A percentile compares a stretch with the other conserved stretches of the same genome.
Evolutionary conservation across 2,888 invertebrate species (phyloP).

Genomic region (Zygaena filipendulae): DNA sequence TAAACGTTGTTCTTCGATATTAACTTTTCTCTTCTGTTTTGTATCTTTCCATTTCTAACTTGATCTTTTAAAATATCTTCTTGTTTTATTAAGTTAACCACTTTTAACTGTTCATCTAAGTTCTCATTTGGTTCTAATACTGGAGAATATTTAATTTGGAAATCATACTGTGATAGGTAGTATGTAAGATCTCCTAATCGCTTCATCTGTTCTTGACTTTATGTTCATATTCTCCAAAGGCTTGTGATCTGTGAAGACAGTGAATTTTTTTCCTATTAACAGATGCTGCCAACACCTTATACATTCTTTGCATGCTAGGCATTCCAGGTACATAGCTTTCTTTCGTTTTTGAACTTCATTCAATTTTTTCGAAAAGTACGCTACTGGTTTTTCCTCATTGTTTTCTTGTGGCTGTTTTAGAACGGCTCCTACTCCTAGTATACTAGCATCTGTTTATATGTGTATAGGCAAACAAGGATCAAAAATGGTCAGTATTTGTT

Average conservation of each 20-base stretch:
- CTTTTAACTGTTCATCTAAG: constrained; percentile 12
- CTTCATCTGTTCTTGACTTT: constrained; percentile 19
- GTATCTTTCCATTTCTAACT: constrained; percentile 12
- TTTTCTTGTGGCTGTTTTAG: constrained; percentile 16
- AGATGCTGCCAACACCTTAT: constrained; percentile 10
- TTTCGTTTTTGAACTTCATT: too few relatives aligned
- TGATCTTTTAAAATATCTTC: constrained; percentile 12
- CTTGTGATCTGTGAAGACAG: constrained; percentile 15
- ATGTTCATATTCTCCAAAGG: constrained; percentile 19
- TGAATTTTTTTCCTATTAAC: constrained; percentile 11
- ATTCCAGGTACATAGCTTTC: constrained; percentile 11
- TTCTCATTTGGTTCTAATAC: constrained; percentile 15
- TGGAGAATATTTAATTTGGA: constrained; percentile 9
- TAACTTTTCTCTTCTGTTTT: constrained; percentile 10
- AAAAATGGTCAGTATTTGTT: too few relatives aligned
- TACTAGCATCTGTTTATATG: constrained; percentile 13
- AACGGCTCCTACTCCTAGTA: constrained; percentile 8
- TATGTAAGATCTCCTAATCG: constrained; percentile 18
- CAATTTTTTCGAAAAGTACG: too few relatives aligned
- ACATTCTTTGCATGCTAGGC: constrained; percentile 12
- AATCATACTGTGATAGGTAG: constrained; percentile 9
- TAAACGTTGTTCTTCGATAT: constrained; percentile 10
- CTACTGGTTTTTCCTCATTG: too few relatives aligned
- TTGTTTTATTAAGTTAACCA: constrained; percentile 10
- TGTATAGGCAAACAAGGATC: constrained; percentile 7